Base-by-base conservation (phyloP, 2,888 invertebrate species). In the Falcaria lacertinaria region DNA sequence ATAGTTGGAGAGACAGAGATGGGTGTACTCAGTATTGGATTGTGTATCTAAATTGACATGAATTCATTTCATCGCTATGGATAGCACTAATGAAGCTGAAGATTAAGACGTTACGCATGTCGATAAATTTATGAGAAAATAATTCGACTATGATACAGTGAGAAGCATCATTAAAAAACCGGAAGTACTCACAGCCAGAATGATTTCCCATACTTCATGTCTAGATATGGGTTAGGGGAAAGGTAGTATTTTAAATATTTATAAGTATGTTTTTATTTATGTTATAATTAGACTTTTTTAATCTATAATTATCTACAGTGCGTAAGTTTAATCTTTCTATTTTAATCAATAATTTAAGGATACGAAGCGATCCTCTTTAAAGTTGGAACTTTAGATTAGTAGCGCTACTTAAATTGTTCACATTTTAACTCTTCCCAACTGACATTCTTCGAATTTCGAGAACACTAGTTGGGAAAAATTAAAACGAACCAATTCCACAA, bases 101-200 rank as follows among this genome's bases (percentile, higher is more conserved):
- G 42, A 34, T 33, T 36, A 45, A 25, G 49, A 41, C 42, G 37
- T 38, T 51, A 45, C 49, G 58, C 54, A 52, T 64, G 65, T 68
- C 54, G 50, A 56, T 81, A 78, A 80, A 77, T 84, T 80, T 19
- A 19, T 19, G 3, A 64, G 67, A 68, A 67, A 69, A 55, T n/a
- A 17, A 15, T 15, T 16, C n/a, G 35, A 2, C 15, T 17, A 35
- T 54, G 63, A 63, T 54, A 57, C 28, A 2, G 65, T 60, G 60
- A 67, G 65, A 74, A 71, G 74, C 75, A 60, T 78, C 82, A 22
- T 22, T 81, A 84, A 84, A 80, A 69, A 84, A 77, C 62, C 71
- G 74, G 73, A 83, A 79, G 68, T 74, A 70, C 73, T 88, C 89
- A 89, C 89, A 89, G 89, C 89, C 89, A 82, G 88, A 83, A 89